Percentiles rank a stretch among this genome's conserved stretches.
These are phyloP conservation scores for Squalus acanthias DNA, from an alignment of 2,797 vertebrate species.

Conservation along the genomic window DNA sequence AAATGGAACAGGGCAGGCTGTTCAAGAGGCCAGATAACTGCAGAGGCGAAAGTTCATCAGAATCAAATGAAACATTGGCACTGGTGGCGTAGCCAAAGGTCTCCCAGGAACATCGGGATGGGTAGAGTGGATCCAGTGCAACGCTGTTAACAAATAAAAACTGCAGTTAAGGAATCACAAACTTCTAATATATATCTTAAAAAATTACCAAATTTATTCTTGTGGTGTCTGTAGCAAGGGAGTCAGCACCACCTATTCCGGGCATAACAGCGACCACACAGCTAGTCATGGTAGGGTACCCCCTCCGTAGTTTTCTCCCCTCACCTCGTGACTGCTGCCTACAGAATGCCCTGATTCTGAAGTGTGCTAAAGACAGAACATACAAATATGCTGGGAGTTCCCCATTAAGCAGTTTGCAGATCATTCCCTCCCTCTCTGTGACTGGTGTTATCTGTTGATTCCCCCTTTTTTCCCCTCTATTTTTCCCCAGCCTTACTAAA, in stretches of 20 bases:
- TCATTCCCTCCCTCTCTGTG: neutral
- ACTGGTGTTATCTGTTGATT: neutral
- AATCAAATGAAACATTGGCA: conserved; percentile 63
- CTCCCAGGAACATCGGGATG: conserved; percentile 97
- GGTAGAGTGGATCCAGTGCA: conserved; percentile 90
- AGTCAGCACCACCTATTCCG: neutral
- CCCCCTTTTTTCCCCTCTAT: neutral
- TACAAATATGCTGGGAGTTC: neutral
- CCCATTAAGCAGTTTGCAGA: neutral
- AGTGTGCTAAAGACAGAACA: neutral
- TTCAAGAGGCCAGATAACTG: conserved; percentile 86
- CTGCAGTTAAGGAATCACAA: neutral
- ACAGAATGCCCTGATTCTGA: neutral
- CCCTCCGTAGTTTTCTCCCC: neutral
- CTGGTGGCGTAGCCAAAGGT: conserved; percentile 87
- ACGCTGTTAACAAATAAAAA: conserved; percentile 63
- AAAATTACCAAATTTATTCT: neutral
- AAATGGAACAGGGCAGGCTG: conserved; percentile 84
- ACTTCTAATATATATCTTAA: neutral
- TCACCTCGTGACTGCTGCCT: no score
- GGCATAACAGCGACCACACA: neutral
- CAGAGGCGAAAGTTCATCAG: conserved; percentile 76
- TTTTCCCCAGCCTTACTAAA: neutral
- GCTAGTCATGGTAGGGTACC: no score
- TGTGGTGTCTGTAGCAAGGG: neutral